These are phyloP conservation scores for Clarias macrocephalus DNA, from an alignment of 2,113 vertebrate genomes.

Conservation along the genomic window DNA sequence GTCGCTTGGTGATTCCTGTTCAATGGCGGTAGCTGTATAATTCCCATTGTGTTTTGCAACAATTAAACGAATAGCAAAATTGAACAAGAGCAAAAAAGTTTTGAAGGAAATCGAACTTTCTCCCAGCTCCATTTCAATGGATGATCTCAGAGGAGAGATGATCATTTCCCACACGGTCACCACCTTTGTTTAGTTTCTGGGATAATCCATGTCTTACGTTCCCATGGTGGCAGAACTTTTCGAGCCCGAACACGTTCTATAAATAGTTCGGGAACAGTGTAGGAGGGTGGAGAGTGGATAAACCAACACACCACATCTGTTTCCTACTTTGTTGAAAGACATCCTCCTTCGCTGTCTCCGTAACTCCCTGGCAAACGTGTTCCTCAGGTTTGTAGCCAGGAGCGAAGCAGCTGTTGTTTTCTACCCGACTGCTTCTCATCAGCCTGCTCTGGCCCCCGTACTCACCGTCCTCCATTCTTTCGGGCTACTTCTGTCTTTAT, in stretches of 20 bases:
- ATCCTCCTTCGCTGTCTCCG: conserved; percentile 62
- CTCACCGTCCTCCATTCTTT: conserved; percentile 62
- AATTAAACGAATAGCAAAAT: neutral
- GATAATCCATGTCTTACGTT: neutral
- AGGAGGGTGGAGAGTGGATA: conserved; percentile 47
- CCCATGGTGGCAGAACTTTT: neutral
- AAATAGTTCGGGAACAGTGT: conserved; percentile 19
- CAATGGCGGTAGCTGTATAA: neutral
- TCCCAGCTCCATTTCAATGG: no score
- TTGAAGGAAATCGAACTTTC: neutral
- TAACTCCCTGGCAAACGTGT: conserved; percentile 72
- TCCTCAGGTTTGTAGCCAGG: conserved; percentile 73
- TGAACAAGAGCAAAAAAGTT: neutral
- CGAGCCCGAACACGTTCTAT: conserved; percentile 16
- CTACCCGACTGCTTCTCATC: conserved; percentile 66
- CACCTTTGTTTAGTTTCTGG: neutral
- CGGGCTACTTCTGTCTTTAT: conserved; percentile 57
- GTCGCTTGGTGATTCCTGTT: no score
- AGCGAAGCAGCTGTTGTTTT: conserved; percentile 81
- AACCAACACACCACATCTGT: conserved; percentile 55
- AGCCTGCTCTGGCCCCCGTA: conserved; percentile 61
- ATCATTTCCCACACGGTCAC: neutral
- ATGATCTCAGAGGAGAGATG: neutral
- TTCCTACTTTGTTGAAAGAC: conserved; percentile 52
- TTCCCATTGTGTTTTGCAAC: neutral